Evolutionary conservation across 1,140 invertebrate genomes (phyloP).

Genomic region (Eupristina koningsbergeri): DNA sequence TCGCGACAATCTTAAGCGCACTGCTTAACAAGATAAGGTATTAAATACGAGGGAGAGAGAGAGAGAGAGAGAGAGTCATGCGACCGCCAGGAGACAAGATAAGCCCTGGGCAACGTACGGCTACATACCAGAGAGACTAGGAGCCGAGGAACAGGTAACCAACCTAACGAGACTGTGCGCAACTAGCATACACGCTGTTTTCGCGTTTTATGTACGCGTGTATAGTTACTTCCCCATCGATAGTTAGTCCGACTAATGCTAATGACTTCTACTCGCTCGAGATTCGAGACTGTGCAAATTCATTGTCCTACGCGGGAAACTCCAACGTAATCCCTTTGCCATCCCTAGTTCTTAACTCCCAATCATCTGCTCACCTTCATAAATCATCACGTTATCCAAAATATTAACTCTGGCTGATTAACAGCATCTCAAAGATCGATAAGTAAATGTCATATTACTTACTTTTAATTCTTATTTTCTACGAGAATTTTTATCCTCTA

Average conservation of each 20-base stretch:
- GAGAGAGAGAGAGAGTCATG: slow-evolving; percentile 54
- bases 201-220: slow-evolving; percentile 20
- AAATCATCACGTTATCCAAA: too few species aligned
- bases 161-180: slow-evolving; percentile 53
- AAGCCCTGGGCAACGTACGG: slow-evolving; percentile 59
- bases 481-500: too few species aligned
- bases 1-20: slow-evolving; percentile 69
- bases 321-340: background rate
- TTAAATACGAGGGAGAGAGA: slow-evolving; percentile 62
- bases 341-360: too few species aligned
- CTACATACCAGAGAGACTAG: slow-evolving; percentile 57
- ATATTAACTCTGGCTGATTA: too few species aligned
- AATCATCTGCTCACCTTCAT: too few species aligned
- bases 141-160: slow-evolving; percentile 33
- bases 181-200: slow-evolving; percentile 32
- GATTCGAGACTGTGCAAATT: background rate
- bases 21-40: slow-evolving; percentile 71
- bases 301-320: background rate
- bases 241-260: background rate
- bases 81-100: slow-evolving; percentile 68
- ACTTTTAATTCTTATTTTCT: too few species aligned
- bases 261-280: background rate
- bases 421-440: too few species aligned
- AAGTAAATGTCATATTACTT: too few species aligned
- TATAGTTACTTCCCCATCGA: background rate